These are phyloP conservation scores for Chinchilla lanigera DNA, from an alignment of 2,113 vertebrate species.

Conservation along the genomic window DNA sequence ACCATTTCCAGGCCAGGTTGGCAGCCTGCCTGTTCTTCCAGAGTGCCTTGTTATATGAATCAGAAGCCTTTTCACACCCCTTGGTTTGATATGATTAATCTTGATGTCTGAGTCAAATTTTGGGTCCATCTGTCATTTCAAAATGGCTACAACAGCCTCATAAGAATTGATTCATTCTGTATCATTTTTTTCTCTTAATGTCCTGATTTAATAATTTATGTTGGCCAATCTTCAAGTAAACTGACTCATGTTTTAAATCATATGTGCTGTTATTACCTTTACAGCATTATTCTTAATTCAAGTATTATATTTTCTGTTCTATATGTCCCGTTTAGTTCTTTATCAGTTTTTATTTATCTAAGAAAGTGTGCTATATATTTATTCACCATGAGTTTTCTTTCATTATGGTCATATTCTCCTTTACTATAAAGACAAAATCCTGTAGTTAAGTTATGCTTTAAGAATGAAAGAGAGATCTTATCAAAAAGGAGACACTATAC, in stretches of 20 bases:
- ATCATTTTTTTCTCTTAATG: background rate
- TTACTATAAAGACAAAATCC: background rate
- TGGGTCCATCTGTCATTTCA: background rate
- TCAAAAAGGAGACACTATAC: background rate
- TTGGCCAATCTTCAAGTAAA: background rate
- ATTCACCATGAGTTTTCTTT: background rate
- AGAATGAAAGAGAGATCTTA: background rate
- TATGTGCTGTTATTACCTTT: background rate
- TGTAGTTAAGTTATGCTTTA: background rate
- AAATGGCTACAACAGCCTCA: background rate
- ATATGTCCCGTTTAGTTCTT: background rate
- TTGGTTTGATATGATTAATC: background rate
- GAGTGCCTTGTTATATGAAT: background rate
- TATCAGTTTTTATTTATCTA: background rate
- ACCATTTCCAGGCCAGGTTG: background rate
- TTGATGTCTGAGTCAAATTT: background rate
- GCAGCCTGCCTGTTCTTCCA: background rate
- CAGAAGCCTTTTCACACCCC: background rate
- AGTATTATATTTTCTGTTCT: background rate
- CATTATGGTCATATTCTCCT: background rate
- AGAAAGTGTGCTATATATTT: background rate
- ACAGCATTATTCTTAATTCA: conserved; percentile 1
- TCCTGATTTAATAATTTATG: background rate
- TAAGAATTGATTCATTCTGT: background rate
- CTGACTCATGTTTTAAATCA: background rate